These are phyloP conservation scores for Bombus affinis DNA, from an alignment of 1,140 invertebrate genomes.

Conservation along the genomic window DNA sequence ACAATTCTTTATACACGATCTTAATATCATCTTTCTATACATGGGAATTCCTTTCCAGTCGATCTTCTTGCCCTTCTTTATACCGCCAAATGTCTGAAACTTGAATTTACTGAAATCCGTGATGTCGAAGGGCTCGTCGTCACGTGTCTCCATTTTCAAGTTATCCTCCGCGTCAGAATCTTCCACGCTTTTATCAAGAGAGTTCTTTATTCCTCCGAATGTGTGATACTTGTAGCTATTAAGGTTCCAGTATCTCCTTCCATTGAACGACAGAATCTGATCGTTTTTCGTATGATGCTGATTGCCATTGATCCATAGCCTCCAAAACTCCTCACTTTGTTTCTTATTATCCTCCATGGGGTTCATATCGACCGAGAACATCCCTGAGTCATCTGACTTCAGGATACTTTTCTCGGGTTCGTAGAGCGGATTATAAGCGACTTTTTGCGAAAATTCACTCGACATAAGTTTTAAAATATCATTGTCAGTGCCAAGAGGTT, in stretches of 20 bases:
- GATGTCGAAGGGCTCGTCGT: slow-evolving; percentile 3
- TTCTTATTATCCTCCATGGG: slow-evolving; percentile 22
- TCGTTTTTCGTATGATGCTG: slow-evolving; percentile 4
- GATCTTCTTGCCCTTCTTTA: slow-evolving; percentile 59
- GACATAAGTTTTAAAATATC: not conserved
- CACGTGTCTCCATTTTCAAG: slow-evolving; percentile 20
- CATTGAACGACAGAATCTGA: slow-evolving; percentile 45
- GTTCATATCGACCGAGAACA: slow-evolving; percentile 67
- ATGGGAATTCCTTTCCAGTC: slow-evolving; percentile 38
- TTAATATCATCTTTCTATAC: slow-evolving; percentile 48
- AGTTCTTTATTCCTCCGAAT: slow-evolving; percentile 71
- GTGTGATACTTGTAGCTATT: slow-evolving; percentile 69
- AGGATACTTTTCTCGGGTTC: slow-evolving; percentile 19
- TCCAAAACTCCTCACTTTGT: slow-evolving; percentile 2
- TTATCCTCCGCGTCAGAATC: slow-evolving; percentile 31
- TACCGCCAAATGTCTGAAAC: slow-evolving; percentile 74
- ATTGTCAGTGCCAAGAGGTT: not conserved
- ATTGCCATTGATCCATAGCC: slow-evolving; percentile 6
- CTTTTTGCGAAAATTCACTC: not conserved
- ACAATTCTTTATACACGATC: slow-evolving; percentile 12
- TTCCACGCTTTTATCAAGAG: not conserved
- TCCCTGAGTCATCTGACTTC: slow-evolving; percentile 68
- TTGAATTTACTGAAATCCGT: slow-evolving; percentile 57
- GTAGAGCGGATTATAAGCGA: slow-evolving; percentile 52
- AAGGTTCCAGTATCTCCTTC: slow-evolving; percentile 64